Base-by-base conservation (phyloP, 2,797 vertebrate species). In the Pteropus rufus region DNA sequence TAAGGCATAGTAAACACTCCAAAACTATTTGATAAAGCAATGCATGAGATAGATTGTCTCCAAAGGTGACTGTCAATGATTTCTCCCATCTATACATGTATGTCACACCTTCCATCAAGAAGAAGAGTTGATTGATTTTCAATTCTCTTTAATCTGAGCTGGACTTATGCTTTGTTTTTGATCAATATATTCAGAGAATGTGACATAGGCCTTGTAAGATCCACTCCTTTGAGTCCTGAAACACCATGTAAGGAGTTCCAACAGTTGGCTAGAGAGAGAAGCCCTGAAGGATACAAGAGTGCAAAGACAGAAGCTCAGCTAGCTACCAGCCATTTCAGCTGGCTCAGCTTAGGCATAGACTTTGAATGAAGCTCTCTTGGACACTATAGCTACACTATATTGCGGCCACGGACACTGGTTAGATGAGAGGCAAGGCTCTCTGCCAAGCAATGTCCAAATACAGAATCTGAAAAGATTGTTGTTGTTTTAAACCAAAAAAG, bases 391-490 rank as follows among this genome's bases (percentile, higher is more conserved):
- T 39, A 10, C 23, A 56, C 9, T 58, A n/a, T 15, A 67, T 49
- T 2, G 1, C 0, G 1, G 10, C 60, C 60, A 36, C 11, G 2
- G 14, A 29, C 15, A 84, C 6, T 36, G 19, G 11, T 9, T 5
- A 34, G 46, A 34, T 58, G 9, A 41, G 54, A 58, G 76, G 23
- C 24, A 39, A 29, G 76, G 76, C 5, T 26, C 36, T 76, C 52
- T 39, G n/a, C 16, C 1, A 3, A 73, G 36, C 16, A n/a, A 12
- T 70, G 19, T 0, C 21, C 34, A 41, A n/a, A 65, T 84, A 36
- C 6, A 77, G 34, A 81, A 65, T 77, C 41, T 73, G 29, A 84
- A 95, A 73, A 16, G 24, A 36, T 7, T 15, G 16, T 26, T 84
- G 16, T 24, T 65, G 23, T 77, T 92, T 89, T 49, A 79, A 75